A percentile compares a stretch with the other conserved stretches of the same genome.
Conservation (phyloP, 2,113 vertebrate genomes). For the Columba livia region DNA sequence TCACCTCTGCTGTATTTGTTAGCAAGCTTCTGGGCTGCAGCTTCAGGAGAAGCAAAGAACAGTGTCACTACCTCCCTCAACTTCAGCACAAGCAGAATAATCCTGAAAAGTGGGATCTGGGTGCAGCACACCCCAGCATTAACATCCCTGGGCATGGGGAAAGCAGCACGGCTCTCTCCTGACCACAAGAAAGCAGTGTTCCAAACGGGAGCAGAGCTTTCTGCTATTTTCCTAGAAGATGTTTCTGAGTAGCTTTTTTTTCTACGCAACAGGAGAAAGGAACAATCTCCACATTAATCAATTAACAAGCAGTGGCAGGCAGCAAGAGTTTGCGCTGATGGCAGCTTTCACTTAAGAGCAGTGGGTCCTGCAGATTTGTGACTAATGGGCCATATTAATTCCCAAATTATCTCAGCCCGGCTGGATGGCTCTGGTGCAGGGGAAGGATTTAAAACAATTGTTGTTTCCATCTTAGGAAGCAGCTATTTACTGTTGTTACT, state of each 20-base stretch:
- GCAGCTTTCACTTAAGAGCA: neutral
- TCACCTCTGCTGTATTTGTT: neutral
- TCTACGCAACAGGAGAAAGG: neutral
- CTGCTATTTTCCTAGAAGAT: neutral
- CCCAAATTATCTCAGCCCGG: neutral
- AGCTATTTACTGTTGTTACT: slow-evolving; percentile 1
- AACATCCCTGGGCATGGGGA: rapidly evolving
- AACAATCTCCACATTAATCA: neutral
- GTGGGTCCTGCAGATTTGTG: neutral
- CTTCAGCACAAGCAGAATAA: neutral
- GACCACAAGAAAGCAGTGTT: neutral
- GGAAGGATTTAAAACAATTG: neutral
- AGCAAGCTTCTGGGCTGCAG: neutral
- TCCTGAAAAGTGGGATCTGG: neutral
- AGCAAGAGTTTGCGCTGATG: rapidly evolving
- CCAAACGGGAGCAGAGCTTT: neutral
- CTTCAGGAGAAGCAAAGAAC: neutral
- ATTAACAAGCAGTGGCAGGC: neutral
- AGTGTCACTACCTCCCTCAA: neutral
- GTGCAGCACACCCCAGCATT: neutral
- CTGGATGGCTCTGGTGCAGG: neutral
- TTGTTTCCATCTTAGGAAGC: neutral
- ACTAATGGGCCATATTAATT: neutral
- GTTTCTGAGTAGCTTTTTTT: neutral
- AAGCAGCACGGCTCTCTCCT: neutral